Conservation (phyloP, 2,797 vertebrate species). For the Lithobates sylvaticus region DNA sequence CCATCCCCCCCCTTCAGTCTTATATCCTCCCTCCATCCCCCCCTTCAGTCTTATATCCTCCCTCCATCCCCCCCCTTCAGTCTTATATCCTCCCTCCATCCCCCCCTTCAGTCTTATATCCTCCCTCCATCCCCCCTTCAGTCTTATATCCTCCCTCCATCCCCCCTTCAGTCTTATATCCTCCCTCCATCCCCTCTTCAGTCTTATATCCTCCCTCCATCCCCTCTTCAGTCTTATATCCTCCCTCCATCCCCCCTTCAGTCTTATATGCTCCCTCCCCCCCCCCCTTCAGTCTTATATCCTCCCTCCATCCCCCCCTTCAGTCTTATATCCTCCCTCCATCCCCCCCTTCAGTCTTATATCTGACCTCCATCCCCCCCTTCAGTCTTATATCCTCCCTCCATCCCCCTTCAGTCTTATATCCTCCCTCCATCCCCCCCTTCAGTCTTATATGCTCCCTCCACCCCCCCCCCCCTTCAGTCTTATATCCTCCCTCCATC, state of each 20-base stretch:
- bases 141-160: background rate
- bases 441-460: too few relatives aligned
- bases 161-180: too few relatives aligned
- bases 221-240: background rate
- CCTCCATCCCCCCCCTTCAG: background rate
- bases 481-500: too few relatives aligned
- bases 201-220: background rate
- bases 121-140: background rate
- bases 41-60: too few relatives aligned
- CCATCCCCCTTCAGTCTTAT: background rate
- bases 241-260: too few relatives aligned
- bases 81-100: background rate
- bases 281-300: background rate
- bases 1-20: too few relatives aligned
- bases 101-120: background rate
- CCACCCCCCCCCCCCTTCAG: too few relatives aligned
- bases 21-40: too few relatives aligned
- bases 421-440: background rate
- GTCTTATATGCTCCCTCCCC: too few relatives aligned
- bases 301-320: background rate
- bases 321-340: background rate
- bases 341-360: background rate
- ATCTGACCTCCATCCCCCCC: background rate
- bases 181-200: too few relatives aligned
- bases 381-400: too few relatives aligned